Evolutionary conservation across 2,797 vertebrate genomes (phyloP), one percentile per base, ranked within the genome.

Genomic region (Hipposideros larvatus): DNA sequence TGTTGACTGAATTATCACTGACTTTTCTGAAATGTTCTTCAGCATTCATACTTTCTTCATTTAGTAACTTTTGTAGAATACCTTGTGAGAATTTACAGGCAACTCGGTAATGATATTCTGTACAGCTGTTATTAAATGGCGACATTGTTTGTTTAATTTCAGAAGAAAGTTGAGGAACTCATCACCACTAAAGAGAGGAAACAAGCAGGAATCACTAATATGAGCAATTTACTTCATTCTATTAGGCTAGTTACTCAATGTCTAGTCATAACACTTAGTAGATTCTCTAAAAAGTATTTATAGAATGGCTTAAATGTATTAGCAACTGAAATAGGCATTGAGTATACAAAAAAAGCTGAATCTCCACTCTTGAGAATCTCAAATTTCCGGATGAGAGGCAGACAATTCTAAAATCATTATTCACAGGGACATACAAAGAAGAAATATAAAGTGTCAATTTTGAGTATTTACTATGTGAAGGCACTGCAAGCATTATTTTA

Each of bases 141-240:
- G 98, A 97, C 99, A 99, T 63, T 99, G 99, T 74, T 99, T 99
- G 95, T 98, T 99, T 97, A 99, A 82, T 95, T 99, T 99, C 89
- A 99, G 98, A 96, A 99, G 99, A 97, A 99, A 99, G 95, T 96
- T 99, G 51, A 98, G 98, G 84, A 99, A 98, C 78, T 99, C 99
- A 96, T 99, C 99, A 96, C 97, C 98, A 97, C 99, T 99, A 98
- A 55, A 98, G 96, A 97, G 94, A 96, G 65, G 63, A 94, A 88
- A 97, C 19, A 97, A 97, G 97, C 0, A 97, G 93, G 71, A 97
- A 97, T 0, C 0, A 71, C 15, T 94, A 55, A 92, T 84, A 59
- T 28, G 31, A 95, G 46, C 21, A 94, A 94, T 77, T 92, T 94
- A 74, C 8, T 92, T 89, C 71, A 75, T 80, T 96, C 24, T 84